These are phyloP conservation scores for Coracopsis vasa DNA, from an alignment of 2,113 vertebrate genomes.

Conservation along the genomic window DNA sequence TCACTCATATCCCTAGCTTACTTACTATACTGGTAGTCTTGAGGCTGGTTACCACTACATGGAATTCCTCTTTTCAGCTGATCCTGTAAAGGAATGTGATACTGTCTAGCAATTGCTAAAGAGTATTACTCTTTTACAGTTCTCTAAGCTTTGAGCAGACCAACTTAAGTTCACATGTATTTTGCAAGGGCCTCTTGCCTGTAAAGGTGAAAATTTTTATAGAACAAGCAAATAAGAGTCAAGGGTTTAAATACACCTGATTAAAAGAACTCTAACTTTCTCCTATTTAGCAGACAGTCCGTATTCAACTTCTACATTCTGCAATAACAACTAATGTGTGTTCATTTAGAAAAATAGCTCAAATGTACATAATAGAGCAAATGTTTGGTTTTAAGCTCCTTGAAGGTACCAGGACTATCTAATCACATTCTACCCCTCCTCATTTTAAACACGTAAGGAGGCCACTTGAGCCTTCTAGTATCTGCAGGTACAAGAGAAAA, in stretches of 20 bases:
- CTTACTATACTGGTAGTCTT: constrained; percentile 87
- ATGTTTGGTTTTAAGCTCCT: background rate
- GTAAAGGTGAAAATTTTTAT: background rate
- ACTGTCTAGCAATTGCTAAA: background rate
- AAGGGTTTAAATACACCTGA: background rate
- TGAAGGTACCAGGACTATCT: background rate
- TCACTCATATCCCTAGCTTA: background rate
- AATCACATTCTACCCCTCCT: background rate
- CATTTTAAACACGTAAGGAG: background rate
- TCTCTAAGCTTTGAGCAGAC: background rate
- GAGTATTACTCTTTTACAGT: background rate
- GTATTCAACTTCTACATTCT: background rate
- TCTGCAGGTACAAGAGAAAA: background rate
- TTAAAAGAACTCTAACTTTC: background rate
- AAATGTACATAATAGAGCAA: background rate
- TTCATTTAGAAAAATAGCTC: background rate
- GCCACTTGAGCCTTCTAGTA: background rate
- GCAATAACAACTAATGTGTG: background rate
- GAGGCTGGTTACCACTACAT: constrained; percentile 68
- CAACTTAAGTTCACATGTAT: background rate
- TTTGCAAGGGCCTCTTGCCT: background rate
- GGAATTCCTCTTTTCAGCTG: constrained; percentile 85
- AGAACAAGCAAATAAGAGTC: background rate
- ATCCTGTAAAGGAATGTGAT: constrained; percentile 62
- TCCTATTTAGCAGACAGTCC: background rate